Base-by-base conservation (phyloP, 2,113 vertebrate species). In the Serinus canaria region DNA sequence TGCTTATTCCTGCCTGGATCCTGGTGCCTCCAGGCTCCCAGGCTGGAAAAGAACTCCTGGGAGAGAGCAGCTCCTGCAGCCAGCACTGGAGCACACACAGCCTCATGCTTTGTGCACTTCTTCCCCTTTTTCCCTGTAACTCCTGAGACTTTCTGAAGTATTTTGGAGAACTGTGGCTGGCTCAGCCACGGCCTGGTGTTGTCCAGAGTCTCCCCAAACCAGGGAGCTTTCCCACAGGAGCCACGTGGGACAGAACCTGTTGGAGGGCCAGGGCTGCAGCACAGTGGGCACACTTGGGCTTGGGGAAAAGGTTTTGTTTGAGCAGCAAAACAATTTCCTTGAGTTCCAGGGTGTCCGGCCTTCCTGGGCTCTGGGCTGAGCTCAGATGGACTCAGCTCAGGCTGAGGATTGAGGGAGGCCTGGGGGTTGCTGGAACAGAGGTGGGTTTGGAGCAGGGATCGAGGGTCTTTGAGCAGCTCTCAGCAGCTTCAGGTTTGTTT, bases 351-450 rank as follows among this genome's bases (percentile, higher is more conserved):
- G 15, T 31, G 6, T 33, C 39, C 1, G 0, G 20, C 27, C 27
- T 18, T 50, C 35, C 85, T 0, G 1, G 67, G 66, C 44, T 4
- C 1, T 60, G 8, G 22, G 8, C 41, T 7, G 0, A 1, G 35
- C 87, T 49, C 1, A 41, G 59, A 1, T 2, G 1, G 21, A 21
- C 52, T 28, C 41, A 19, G 58, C 27, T 60, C 15, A 19, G 49
- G 21, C 14, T 50, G 59, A 37, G 67, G 21, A 3, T 6, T 30
- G 60, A 60, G 53, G 60, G 41, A 28, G 25, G 27, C 12, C 37
- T 1, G 6, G 37, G 30, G 53, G 7, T 1, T 37, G 41, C 41
- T 43, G 74, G 79, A 44, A 4, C 0, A 6, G 55, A 35, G 72
- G 30, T 25, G 74, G 68, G 37, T 44, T 62, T 41, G 74, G 68